Percentiles rank a stretch among this genome's conserved stretches.
Conservation (phyloP, 2,113 vertebrate genomes). For the Calonectris borealis region DNA sequence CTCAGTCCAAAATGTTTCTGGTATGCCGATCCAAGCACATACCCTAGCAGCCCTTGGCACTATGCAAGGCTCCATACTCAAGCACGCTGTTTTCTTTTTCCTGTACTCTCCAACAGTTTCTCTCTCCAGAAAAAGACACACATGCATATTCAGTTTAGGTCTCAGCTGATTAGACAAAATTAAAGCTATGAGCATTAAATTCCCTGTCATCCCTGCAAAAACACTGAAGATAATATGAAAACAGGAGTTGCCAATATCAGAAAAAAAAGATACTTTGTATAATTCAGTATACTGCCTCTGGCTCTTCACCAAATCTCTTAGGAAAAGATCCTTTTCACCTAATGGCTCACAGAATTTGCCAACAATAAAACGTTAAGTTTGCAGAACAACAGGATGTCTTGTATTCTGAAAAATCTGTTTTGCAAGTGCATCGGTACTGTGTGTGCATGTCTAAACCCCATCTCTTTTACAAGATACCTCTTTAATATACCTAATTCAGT, state of each 20-base stretch:
- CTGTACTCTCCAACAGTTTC: neutral
- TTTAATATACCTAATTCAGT: neutral
- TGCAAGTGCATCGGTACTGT: neutral
- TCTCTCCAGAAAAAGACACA: neutral
- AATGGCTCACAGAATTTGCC: neutral
- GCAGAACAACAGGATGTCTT: neutral
- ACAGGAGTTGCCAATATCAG: neutral
- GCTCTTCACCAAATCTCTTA: neutral
- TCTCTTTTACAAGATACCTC: neutral
- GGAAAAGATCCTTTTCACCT: neutral
- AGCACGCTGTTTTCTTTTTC: neutral
- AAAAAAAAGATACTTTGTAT: neutral
- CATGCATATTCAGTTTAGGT: neutral
- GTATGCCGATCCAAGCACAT: neutral
- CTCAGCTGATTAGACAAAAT: conserved; percentile 30
- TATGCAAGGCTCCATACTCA: neutral
- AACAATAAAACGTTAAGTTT: neutral
- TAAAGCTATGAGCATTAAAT: conserved; percentile 28
- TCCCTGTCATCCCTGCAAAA: conserved; percentile 7
- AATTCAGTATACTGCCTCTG: neutral
- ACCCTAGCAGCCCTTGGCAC: neutral
- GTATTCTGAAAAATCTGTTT: neutral
- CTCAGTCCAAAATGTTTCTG: neutral
- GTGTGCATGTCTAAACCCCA: neutral
- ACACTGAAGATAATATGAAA: neutral